Evolutionary conservation across 2,888 invertebrate genomes (phyloP), one percentile per base, ranked within the genome.

Genomic region (Aleiodes alternator): DNA sequence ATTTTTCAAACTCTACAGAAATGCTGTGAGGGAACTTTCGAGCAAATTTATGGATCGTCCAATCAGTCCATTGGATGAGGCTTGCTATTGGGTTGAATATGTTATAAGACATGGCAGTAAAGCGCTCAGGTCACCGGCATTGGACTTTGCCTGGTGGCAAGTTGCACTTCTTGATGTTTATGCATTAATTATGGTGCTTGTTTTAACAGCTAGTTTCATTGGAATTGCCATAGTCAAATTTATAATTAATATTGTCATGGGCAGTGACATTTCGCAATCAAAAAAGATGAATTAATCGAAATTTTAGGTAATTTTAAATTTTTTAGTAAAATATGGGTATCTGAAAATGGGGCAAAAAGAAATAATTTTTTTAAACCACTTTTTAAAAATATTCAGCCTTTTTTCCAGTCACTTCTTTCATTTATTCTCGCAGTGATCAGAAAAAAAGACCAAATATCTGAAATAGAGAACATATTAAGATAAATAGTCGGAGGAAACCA

Each of bases 81-180:
- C 85, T 0, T 80, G 64, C 55, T 87, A 79, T 75, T 87, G 87
- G 87, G 76, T 86, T 23, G 87, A 86, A 77, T 87, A 85, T 64
- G 80, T 87, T 11, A 81, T 85, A 55, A 82, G 83, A 78, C 82
- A 87, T 61, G 87, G 87, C 0, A 78, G 76, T 1, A 61, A 84
- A 69, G 73, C 77, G 1, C 75, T 88, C 8, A 80, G 77, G 78
- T 84, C 86, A 1, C 80, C 84, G 8, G 80, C 82, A 0, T 70
- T 79, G 1, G 74, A 83, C 7, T 76, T 86, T 14, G 59, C 78
- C 1, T 84, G 84, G 84, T 87, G 84, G 86, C 82, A 87, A 68
- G 57, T 81, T 7, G 75, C 82, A 9, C 72, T 84, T 43, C 51
- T 87, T 4, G 86, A 87, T 68, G 79, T 87, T 14, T 68, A 68